A percentile compares a stretch with the other conserved stretches of the same genome.
Evolutionary conservation across 2,888 invertebrate species (phyloP).

Genomic region (Tholera decimalis): DNA sequence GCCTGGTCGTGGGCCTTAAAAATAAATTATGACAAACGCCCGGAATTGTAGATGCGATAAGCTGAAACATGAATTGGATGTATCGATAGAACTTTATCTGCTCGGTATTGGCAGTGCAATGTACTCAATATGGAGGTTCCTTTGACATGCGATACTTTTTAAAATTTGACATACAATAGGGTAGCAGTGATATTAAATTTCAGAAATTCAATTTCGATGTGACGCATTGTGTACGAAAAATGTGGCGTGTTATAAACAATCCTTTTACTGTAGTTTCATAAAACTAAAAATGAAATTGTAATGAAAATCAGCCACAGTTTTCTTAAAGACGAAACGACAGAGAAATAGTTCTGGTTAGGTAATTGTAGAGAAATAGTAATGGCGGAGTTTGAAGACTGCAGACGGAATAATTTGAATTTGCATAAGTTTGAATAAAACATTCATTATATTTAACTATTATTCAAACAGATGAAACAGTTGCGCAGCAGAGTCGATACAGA

Average conservation of each 20-base stretch:
- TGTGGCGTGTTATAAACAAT: conserved; percentile 2
- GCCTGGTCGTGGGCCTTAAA: conserved; percentile 49
- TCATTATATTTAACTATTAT: conserved; percentile 65
- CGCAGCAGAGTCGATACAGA: conserved; percentile 61
- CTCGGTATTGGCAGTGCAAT: background rate
- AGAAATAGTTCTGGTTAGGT: conserved; percentile 70
- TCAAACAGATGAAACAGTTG: conserved; percentile 67
- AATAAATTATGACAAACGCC: conserved; percentile 55
- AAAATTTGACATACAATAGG: background rate
- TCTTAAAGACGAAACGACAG: conserved; percentile 63
- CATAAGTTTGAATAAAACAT: conserved; percentile 76
- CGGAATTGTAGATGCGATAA: conserved; percentile 51
- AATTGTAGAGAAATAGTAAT: conserved; percentile 75
- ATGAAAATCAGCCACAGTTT: conserved; percentile 62
- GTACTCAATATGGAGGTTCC: conserved; percentile 1
- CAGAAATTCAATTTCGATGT: conserved; percentile 18
- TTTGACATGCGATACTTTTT: background rate
- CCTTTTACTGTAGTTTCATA: background rate
- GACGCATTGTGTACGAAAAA: conserved; percentile 19
- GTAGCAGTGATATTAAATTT: conserved; percentile 7
- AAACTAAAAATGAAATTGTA: conserved; percentile 41
- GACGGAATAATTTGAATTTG: conserved; percentile 77
- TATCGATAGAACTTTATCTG: conserved; percentile 34
- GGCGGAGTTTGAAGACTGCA: conserved; percentile 65
- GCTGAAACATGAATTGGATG: conserved; percentile 25